phyloP scores from a whole-genome alignment of 2,888 invertebrate genomes.

The Andrena bucephala region DNA sequence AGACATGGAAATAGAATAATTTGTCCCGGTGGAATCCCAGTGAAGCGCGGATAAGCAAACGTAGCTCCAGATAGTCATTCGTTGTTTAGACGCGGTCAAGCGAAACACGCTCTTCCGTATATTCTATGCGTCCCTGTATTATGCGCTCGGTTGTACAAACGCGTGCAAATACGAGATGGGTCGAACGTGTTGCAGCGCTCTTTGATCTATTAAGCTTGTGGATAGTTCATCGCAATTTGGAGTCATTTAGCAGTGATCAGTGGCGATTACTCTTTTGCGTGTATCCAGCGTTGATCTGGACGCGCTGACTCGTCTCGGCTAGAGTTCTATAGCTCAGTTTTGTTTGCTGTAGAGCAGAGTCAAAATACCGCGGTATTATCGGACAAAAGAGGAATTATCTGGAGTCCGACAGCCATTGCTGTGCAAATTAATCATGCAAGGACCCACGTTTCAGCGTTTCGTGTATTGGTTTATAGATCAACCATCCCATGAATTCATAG shows the following conservation, averaged over 20 bases:
- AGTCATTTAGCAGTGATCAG: conserved; percentile 48
- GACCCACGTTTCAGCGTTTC: too few relatives aligned
- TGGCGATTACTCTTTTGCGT: conserved; percentile 28
- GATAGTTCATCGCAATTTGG: conserved; percentile 47
- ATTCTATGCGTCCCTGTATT: conserved; percentile 11
- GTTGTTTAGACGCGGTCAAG: conserved; percentile 56
- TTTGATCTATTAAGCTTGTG: conserved; percentile 41
- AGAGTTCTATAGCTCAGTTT: too few relatives aligned
- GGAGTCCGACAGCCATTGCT: too few relatives aligned
- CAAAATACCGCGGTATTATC: too few relatives aligned
- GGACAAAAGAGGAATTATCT: too few relatives aligned
- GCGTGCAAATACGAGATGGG: conserved; percentile 15
- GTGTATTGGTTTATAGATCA: too few relatives aligned
- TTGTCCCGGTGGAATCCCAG: conserved; percentile 35
- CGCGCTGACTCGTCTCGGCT: too few relatives aligned
- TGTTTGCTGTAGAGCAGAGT: too few relatives aligned
- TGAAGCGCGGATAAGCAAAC: conserved; percentile 38
- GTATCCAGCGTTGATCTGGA: conserved; percentile 9
- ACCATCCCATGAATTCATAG: too few relatives aligned
- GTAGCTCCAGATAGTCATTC: conserved; percentile 32
- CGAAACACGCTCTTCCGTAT: conserved; percentile 33
- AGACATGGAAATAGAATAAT: conserved; percentile 48
- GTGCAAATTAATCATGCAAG: too few relatives aligned
- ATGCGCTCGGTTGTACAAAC: conserved; percentile 9
- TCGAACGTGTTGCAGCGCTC: conserved; percentile 37